A percentile compares a stretch with the other conserved stretches of the same genome.
These are phyloP conservation scores for Aspidapion aeneum DNA, from an alignment of 2,888 invertebrate species.

Conservation along the genomic window DNA sequence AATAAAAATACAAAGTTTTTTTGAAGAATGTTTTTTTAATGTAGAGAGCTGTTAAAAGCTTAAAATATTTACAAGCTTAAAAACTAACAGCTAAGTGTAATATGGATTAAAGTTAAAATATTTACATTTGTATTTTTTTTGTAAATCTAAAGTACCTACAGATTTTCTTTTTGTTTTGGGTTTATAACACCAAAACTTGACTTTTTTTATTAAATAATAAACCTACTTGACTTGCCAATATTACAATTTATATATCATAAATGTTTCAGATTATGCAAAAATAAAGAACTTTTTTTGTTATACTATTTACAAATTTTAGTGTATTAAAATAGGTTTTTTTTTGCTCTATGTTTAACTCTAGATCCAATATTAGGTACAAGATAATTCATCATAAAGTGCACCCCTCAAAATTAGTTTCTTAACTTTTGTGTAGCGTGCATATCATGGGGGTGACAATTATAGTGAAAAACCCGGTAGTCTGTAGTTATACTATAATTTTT, in stretches of 20 bases:
- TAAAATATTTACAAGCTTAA: background rate
- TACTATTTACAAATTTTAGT: background rate
- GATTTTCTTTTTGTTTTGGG: background rate
- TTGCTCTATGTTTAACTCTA: too few relatives aligned
- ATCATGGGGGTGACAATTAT: too few relatives aligned
- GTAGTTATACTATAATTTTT: too few relatives aligned
- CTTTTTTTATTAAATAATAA: background rate
- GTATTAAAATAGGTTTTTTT: background rate
- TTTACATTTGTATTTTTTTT: background rate
- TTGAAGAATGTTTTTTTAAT: background rate
- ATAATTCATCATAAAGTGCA: too few relatives aligned
- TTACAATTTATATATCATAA: background rate
- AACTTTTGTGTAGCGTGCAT: too few relatives aligned
- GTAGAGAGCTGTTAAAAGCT: background rate
- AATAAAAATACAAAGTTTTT: background rate
- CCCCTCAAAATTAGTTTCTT: too few relatives aligned
- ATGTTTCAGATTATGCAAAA: background rate
- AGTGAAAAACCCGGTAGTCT: too few relatives aligned
- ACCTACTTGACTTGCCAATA: too few relatives aligned
- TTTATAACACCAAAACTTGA: background rate
- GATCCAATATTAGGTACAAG: too few relatives aligned
- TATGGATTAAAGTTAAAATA: background rate
- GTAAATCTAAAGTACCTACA: background rate
- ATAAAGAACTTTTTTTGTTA: background rate
- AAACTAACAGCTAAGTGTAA: background rate